phyloP scores from a whole-genome alignment of 2,113 vertebrate species.

The Pseudorectes ferrugineus region DNA sequence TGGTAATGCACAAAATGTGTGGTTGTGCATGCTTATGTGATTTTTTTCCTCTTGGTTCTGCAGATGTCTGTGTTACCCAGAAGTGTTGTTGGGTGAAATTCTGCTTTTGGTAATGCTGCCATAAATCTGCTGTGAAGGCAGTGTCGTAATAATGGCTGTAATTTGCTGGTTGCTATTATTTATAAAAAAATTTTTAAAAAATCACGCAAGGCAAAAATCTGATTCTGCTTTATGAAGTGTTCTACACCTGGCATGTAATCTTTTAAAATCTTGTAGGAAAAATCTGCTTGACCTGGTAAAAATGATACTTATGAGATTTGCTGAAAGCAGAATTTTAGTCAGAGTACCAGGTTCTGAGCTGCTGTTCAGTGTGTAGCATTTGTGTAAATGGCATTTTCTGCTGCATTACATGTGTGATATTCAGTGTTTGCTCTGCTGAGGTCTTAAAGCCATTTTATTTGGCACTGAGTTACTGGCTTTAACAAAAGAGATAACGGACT shows the following conservation, averaged over 20 bases:
- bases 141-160: not conserved
- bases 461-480: not conserved
- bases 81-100: not conserved
- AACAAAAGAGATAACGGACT: not conserved
- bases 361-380: not conserved
- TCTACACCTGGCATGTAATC: not conserved
- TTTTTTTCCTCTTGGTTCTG: not conserved
- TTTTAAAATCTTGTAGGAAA: not conserved
- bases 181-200: not conserved
- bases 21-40: not conserved
- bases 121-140: not conserved
- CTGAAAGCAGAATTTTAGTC: not conserved
- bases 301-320: not conserved
- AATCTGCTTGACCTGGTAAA: conserved; percentile 6
- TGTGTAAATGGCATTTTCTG: not conserved
- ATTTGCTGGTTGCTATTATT: not conserved
- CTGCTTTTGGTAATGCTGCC: not conserved
- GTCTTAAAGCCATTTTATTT: not conserved
- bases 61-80: not conserved
- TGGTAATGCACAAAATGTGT: not conserved
- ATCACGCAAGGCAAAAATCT: not conserved
- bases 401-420: not conserved
- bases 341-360: not conserved
- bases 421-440: not conserved
- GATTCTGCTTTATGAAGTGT: not conserved